These are phyloP conservation scores for Antedon mediterranea DNA, from an alignment of 53 echinoderm and acorn worm species.

Conservation along the genomic window DNA sequence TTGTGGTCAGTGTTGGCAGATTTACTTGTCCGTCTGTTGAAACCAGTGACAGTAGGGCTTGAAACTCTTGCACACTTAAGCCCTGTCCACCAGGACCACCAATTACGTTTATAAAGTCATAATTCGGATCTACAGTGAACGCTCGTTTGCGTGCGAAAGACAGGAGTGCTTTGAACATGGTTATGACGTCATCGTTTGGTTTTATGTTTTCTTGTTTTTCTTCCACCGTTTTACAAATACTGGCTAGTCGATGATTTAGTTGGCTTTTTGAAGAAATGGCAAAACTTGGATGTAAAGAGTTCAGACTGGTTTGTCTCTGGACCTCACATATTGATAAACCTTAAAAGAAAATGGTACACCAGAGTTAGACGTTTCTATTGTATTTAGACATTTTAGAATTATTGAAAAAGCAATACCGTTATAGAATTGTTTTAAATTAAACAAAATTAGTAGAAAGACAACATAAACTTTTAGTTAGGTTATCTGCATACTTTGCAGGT, in stretches of 20 bases:
- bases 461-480: too few relatives aligned
- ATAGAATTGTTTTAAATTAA: too few relatives aligned
- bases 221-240: not conserved
- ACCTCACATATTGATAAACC: not conserved
- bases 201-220: not conserved
- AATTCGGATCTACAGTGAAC: not conserved
- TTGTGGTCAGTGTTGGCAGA: not conserved
- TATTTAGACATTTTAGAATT: too few relatives aligned
- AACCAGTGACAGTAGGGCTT: not conserved
- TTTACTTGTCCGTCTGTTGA: not conserved
- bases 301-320: not conserved
- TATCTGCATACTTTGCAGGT: too few relatives aligned
- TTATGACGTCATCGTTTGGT: not conserved
- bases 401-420: too few relatives aligned
- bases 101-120: not conserved
- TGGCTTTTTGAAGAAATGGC: not conserved
- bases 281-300: not conserved
- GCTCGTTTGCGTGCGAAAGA: not conserved
- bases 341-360: not conserved
- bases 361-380: too few relatives aligned
- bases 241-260: not conserved
- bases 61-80: not conserved
- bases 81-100: not conserved
- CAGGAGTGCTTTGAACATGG: not conserved
- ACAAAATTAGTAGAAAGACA: too few relatives aligned